Evolutionary conservation across 2,113 vertebrate genomes (phyloP), one percentile per base, ranked within the genome.

Genomic region (Copsychus sechellarum): DNA sequence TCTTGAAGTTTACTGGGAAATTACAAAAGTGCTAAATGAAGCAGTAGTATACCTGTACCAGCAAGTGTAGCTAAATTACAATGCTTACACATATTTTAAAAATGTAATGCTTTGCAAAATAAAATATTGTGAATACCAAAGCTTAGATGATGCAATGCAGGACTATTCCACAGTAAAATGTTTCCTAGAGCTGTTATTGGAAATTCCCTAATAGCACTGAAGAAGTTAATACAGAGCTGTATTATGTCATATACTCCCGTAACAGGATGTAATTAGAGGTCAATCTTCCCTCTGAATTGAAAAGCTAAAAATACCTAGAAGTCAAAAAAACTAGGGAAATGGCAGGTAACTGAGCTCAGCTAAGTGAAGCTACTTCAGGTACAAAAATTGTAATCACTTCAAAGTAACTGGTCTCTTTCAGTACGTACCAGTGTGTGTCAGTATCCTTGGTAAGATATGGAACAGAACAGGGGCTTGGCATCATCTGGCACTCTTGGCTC

Each of bases 391-490:
- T 2, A 65, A 28, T 36, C 48, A 36, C 45, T 57, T 51, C 28
- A 11, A 58, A 81, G 56, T 53, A 79, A 62, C 19, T 24, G 21
- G n/a, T 88, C 31, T 65, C 33, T 81, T 34, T 33, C 29, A 43
- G 23, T 22, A 40, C 0, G 0, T 8, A 48, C 4, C 6, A 2
- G 15, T 47, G 22, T 38, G 11, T 38, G 34, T 3, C 5, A 34
- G 23, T 2, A 54, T 40, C 29, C 58, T 14, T 48, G 4, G 18
- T 8, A 64, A 33, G 21, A 33, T 31, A 53, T 4, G 38, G 62
- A 78, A 86, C 24, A 5, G 2, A 86, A 38, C 58, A 64, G 17
- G 9, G 8, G 28, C 19, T 31, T 66, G 43, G 42, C 20, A 22
- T 81, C 16, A 65, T 42, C 34, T 67, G 33, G 42, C 58, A 73